Conservation (phyloP, 2,113 vertebrate species). For the Otus sunia region DNA sequence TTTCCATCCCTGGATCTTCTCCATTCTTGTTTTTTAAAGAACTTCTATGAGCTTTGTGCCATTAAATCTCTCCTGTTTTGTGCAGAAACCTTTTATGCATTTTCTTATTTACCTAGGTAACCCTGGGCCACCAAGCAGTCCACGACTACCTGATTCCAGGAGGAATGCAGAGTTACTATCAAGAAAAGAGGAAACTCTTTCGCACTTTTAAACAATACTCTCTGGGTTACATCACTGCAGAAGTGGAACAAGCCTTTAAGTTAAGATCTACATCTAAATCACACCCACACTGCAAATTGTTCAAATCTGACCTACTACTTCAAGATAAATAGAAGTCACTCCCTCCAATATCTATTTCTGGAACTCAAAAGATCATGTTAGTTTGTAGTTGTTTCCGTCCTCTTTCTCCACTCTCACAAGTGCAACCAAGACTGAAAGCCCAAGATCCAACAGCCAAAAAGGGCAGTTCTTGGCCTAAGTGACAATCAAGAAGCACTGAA, state of each 20-base stretch:
- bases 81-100: not conserved
- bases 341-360: not conserved
- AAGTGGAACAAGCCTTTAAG: not conserved
- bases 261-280: not conserved
- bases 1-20: not conserved
- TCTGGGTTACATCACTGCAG: not conserved
- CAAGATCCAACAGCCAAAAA: not conserved
- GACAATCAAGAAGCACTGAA: not conserved
- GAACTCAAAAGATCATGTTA: not conserved
- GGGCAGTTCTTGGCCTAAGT: not conserved
- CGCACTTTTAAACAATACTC: not conserved
- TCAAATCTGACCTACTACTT: not conserved
- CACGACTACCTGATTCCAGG: not conserved
- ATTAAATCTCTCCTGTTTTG: not conserved
- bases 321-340: not conserved
- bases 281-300: not conserved
- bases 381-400: not conserved
- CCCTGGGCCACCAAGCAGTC: not conserved
- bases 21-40: not conserved
- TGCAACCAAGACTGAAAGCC: not conserved
- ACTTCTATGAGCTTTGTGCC: not conserved
- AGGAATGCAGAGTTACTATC: not conserved
- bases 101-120: not conserved
- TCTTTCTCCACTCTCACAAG: not conserved
- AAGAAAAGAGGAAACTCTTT: not conserved